Conservation (phyloP, 2,113 vertebrate genomes). For the Zosterops lateralis region DNA sequence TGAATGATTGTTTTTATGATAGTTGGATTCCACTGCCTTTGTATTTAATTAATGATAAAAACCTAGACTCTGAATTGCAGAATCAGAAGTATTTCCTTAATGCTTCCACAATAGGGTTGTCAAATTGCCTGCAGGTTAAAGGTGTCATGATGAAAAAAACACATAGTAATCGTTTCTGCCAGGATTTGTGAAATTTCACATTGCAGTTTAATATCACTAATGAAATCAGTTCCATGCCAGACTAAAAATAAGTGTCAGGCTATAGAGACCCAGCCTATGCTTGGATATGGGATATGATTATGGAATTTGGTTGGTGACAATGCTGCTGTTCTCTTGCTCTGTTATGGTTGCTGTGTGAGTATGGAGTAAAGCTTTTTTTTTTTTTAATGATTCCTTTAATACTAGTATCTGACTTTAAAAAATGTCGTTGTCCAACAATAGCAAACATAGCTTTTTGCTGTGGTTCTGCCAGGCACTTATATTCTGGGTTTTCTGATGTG, state of each 20-base stretch:
- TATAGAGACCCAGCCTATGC: neutral
- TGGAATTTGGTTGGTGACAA: neutral
- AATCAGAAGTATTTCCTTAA: neutral
- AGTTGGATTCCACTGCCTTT: neutral
- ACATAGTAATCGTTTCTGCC: neutral
- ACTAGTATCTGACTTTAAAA: neutral
- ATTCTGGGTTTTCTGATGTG: neutral
- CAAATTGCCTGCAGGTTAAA: neutral
- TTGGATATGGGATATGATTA: accelerated
- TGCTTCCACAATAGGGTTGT: neutral
- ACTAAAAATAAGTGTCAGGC: neutral
- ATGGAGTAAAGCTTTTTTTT: neutral
- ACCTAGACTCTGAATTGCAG: neutral
- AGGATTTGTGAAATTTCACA: neutral
- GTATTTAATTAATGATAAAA: neutral
- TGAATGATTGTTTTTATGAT: neutral
- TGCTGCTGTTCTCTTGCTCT: neutral
- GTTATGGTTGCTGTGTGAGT: neutral
- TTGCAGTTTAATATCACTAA: neutral
- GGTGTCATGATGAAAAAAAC: neutral
- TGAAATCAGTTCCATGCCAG: neutral
- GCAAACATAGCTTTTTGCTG: neutral
- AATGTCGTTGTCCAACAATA: neutral
- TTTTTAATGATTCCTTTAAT: neutral
- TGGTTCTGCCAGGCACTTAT: neutral